A percentile compares a stretch with the other conserved stretches of the same genome.
Evolutionary conservation across 2,888 invertebrate genomes (phyloP).

Genomic region (Hirtodrosophila cameraria): DNA sequence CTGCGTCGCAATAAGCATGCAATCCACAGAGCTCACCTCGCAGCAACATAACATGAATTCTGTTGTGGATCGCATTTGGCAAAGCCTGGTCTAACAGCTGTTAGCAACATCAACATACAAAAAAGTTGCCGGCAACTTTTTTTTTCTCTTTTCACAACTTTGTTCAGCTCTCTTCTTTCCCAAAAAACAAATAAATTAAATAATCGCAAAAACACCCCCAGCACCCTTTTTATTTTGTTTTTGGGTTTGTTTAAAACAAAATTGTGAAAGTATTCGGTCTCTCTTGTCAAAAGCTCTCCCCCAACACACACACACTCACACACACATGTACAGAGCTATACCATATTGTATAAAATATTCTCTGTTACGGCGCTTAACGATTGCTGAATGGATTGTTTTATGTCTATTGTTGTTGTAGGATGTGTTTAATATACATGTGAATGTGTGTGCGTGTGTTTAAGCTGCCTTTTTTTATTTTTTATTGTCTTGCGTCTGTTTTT

Average conservation of each 20-base stretch:
- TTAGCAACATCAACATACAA: constrained; percentile 36
- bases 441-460: constrained; percentile 10
- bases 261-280: constrained; percentile 30
- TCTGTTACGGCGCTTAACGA: constrained; percentile 30
- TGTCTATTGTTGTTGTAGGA: constrained; percentile 35
- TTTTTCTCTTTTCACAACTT: too few species aligned
- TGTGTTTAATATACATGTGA: constrained; percentile 35
- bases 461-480: constrained; percentile 33
- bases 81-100: constrained; percentile 65
- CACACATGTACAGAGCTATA: constrained; percentile 5
- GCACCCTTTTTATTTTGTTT: too few species aligned
- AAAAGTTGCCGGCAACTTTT: constrained; percentile 43
- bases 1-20: constrained; percentile 44
- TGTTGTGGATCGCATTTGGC: constrained; percentile 48
- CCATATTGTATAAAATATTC: constrained; percentile 43
- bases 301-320: constrained; percentile 2
- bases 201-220: too few species aligned
- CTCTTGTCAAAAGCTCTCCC: constrained; percentile 33
- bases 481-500: constrained; percentile 41
- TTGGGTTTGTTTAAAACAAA: neutral
- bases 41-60: constrained; percentile 20
- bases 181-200: too few species aligned
- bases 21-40: constrained; percentile 45
- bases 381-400: constrained; percentile 56
- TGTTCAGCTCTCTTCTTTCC: too few species aligned